These are phyloP conservation scores for Polia nebulosa DNA, from an alignment of 2,888 invertebrate species.

Conservation along the genomic window DNA sequence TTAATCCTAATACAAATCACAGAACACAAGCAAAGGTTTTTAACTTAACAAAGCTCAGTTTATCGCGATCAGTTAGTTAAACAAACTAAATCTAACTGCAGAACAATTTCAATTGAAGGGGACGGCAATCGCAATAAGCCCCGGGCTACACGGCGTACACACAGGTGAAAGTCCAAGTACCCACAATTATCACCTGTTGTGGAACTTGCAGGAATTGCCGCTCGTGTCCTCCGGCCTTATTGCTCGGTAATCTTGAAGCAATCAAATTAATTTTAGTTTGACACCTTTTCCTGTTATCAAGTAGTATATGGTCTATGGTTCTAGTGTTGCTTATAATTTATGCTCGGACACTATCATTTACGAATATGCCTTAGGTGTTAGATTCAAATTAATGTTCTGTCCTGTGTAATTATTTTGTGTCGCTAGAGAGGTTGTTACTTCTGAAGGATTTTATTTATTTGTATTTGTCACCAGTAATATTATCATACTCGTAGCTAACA, in stretches of 20 bases:
- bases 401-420: conserved; percentile 51
- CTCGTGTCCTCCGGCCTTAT: conserved; percentile 66
- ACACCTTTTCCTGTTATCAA: conserved; percentile 69
- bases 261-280: conserved; percentile 71
- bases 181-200: conserved; percentile 68
- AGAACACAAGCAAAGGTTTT: conserved; percentile 25
- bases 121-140: conserved; percentile 62
- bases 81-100: conserved; percentile 61
- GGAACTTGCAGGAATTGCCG: conserved; percentile 56
- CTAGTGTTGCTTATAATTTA: conserved; percentile 49
- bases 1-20: conserved; percentile 4
- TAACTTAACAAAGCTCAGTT: conserved; percentile 41
- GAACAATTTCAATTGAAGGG: conserved; percentile 62
- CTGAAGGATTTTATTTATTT: background rate
- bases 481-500: no score
- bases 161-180: conserved; percentile 69
- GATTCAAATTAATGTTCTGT: conserved; percentile 39
- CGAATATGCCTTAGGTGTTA: conserved; percentile 46
- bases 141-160: conserved; percentile 40
- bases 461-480: no score
- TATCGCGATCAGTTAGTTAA: conserved; percentile 57
- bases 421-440: conserved; percentile 6
- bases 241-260: conserved; percentile 65
- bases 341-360: conserved; percentile 53
- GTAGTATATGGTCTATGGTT: conserved; percentile 47